Conservation (phyloP, 2,888 invertebrate species). For the Galeruca laticollis region DNA sequence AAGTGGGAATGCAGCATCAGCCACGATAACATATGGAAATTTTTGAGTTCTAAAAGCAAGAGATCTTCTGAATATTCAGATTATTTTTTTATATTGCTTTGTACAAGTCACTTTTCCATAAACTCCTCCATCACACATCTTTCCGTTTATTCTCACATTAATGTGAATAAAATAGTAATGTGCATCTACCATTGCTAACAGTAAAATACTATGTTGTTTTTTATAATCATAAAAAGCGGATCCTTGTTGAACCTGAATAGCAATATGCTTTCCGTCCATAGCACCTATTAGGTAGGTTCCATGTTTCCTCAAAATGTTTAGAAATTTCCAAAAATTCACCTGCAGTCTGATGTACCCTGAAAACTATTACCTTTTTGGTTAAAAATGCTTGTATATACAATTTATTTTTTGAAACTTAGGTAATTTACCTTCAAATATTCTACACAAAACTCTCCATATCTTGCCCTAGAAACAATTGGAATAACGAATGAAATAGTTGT, state of each 20-base stretch:
- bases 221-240: background rate
- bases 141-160: no score
- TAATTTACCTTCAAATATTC: no score
- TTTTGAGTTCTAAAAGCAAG: background rate
- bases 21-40: background rate
- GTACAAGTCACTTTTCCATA: no score
- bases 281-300: constrained; percentile 52
- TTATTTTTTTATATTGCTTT: background rate
- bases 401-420: no score
- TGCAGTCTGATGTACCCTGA: constrained; percentile 37
- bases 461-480: no score
- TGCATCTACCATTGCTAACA: no score
- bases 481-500: no score
- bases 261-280: constrained; percentile 53
- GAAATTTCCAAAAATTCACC: constrained; percentile 43
- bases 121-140: background rate
- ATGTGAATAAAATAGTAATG: no score
- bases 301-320: constrained; percentile 38
- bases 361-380: no score
- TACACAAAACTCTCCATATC: no score
- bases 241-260: constrained; percentile 27
- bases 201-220: no score
- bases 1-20: constrained; percentile 5
- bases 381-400: no score
- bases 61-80: background rate